Conservation (phyloP, 2,113 vertebrate genomes). For the Coptodon rendalli region DNA sequence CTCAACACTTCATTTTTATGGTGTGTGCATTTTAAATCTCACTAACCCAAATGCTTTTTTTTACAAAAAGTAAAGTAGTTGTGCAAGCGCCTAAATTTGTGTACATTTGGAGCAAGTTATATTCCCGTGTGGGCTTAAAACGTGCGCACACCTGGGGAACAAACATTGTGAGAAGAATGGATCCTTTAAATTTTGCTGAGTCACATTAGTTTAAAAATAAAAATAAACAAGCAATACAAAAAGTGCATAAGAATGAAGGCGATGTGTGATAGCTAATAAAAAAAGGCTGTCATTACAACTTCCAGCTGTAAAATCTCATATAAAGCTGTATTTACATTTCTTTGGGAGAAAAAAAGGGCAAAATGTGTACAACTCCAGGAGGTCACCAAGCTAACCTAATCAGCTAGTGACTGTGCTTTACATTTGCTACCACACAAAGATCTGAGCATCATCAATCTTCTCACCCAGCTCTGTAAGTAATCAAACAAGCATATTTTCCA, state of each 20-base stretch:
- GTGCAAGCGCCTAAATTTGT: not conserved
- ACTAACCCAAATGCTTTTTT: not conserved
- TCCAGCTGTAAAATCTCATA: not conserved
- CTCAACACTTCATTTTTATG: not conserved
- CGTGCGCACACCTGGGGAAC: accelerated
- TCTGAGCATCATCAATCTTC: not conserved
- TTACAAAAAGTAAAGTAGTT: not conserved
- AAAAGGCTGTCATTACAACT: not conserved
- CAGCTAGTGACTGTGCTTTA: not conserved
- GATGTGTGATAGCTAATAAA: too few species aligned
- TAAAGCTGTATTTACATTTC: not conserved
- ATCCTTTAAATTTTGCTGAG: not conserved
- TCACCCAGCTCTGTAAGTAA: not conserved
- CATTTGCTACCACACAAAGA: not conserved
- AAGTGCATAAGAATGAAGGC: not conserved
- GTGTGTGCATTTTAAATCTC: not conserved
- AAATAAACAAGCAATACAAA: not conserved
- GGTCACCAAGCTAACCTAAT: not conserved
- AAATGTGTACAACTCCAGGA: not conserved
- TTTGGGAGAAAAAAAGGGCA: not conserved
- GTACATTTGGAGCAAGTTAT: not conserved
- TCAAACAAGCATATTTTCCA: not conserved
- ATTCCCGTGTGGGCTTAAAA: not conserved
- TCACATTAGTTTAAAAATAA: not conserved
- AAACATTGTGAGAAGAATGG: not conserved